These are phyloP conservation scores for Lipophrys pholis DNA, from an alignment of 2,113 vertebrate genomes.

Conservation along the genomic window DNA sequence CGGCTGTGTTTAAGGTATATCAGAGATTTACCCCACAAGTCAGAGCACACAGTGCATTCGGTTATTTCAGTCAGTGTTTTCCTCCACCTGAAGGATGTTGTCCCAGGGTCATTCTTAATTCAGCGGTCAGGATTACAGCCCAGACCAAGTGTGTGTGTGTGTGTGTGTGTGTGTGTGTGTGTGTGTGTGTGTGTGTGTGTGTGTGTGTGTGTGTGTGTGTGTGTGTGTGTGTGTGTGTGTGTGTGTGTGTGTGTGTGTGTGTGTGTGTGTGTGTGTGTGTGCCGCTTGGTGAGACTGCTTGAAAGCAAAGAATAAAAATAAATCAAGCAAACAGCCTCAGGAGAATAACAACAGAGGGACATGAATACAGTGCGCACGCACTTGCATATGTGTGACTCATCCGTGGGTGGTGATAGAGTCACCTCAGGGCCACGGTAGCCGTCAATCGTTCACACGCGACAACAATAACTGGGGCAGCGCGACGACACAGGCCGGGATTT, in stretches of 20 bases:
- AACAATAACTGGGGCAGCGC: constrained; percentile 51
- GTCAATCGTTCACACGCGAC: constrained; percentile 50
- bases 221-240: too few species aligned
- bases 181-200: neutral
- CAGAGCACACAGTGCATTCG: neutral
- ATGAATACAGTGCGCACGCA: constrained; percentile 31
- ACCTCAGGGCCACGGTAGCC: constrained; percentile 47
- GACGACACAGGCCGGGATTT: constrained; percentile 42
- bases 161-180: neutral
- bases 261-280: constrained; percentile 22
- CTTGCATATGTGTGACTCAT: constrained; percentile 72
- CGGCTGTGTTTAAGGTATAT: neutral
- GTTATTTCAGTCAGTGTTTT: neutral
- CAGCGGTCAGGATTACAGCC: constrained; percentile 1
- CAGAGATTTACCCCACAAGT: neutral
- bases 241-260: too few species aligned
- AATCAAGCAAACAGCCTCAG: constrained; percentile 48
- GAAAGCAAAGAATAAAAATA: constrained; percentile 55
- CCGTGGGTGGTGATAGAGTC: constrained; percentile 63
- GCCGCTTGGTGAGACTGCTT: constrained; percentile 17
- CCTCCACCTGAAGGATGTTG: neutral
- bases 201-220: too few species aligned
- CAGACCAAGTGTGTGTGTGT: constrained; percentile 21
- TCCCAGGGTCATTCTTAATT: neutral
- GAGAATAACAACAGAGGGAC: constrained; percentile 51